Percentiles rank a stretch among this genome's conserved stretches.
These are phyloP conservation scores for Nomada lathburiana DNA, from an alignment of 2,888 invertebrate genomes.

Conservation along the genomic window DNA sequence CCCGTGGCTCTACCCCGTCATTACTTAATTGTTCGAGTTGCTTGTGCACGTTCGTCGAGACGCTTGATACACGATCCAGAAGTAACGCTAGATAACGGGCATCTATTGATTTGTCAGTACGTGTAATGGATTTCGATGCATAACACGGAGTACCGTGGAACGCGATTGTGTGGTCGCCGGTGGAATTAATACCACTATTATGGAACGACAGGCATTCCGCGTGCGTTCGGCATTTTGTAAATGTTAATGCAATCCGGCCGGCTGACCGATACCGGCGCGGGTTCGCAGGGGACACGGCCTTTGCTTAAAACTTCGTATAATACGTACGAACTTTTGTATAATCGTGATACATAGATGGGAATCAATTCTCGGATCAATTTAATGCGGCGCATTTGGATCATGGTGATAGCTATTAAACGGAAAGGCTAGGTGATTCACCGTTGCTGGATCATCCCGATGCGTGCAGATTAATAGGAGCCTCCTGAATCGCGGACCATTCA, in stretches of 20 bases:
- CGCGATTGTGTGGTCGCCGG: constrained; percentile 45
- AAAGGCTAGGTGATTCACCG: not conserved
- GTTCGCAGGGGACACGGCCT: not conserved
- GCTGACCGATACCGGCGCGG: constrained; percentile 6
- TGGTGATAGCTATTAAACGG: not conserved
- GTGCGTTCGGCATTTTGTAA: constrained; percentile 57
- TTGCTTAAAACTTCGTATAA: not conserved
- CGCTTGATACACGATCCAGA: constrained; percentile 16
- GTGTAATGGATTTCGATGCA: constrained; percentile 65
- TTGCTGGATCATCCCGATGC: not conserved
- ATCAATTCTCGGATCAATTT: not conserved
- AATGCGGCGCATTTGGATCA: not conserved
- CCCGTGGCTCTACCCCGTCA: not conserved
- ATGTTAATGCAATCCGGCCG: constrained; percentile 51
- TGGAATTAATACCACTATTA: constrained; percentile 68
- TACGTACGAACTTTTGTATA: not conserved
- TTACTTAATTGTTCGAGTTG: constrained; percentile 26
- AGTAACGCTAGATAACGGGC: constrained; percentile 45
- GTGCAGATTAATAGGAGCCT: not conserved
- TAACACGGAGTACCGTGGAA: constrained; percentile 63
- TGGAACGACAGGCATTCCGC: constrained; percentile 57
- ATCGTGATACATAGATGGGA: not conserved
- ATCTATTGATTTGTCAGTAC: constrained; percentile 66
- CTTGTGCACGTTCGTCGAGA: constrained; percentile 1
- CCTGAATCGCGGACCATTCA: not conserved